phyloP scores from a whole-genome alignment of 1,140 invertebrate genomes.

The Pseudomyrmex cubaensis region DNA sequence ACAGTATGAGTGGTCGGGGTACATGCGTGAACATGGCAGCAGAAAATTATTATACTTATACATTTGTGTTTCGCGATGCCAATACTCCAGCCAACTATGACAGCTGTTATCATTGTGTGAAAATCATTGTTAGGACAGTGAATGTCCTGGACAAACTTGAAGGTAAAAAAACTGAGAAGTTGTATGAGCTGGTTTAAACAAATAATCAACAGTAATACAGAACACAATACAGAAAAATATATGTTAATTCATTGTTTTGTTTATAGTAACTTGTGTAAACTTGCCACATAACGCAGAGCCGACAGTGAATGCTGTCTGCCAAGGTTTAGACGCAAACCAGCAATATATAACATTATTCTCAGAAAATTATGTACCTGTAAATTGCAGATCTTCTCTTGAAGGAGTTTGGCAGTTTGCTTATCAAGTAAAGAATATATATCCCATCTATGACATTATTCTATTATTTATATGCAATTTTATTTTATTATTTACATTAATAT shows the following conservation, averaged over 20 bases:
- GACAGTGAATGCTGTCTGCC: slow-evolving; percentile 91
- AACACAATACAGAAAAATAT: not conserved
- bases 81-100: slow-evolving; percentile 77
- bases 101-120: slow-evolving; percentile 94
- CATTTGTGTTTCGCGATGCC: slow-evolving; percentile 90
- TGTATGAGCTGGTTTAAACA: not conserved
- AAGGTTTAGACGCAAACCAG: slow-evolving; percentile 90
- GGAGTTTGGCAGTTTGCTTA: slow-evolving; percentile 98
- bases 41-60: slow-evolving; percentile 93
- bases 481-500: slow-evolving; percentile 58
- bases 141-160: slow-evolving; percentile 96
- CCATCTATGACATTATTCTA: not conserved
- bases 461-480: too few species aligned
- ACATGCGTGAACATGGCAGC: slow-evolving; percentile 89
- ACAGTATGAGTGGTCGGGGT: slow-evolving; percentile 90
- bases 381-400: slow-evolving; percentile 96
- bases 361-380: slow-evolving; percentile 95
- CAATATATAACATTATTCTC: slow-evolving; percentile 94
- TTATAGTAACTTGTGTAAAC: slow-evolving; percentile 90
- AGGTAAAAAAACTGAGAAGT: slow-evolving; percentile 85
- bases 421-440: slow-evolving; percentile 86
- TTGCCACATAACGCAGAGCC: slow-evolving; percentile 87
- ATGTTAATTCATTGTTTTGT: slow-evolving; percentile 40
- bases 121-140: slow-evolving; percentile 93
- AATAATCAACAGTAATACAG: not conserved